A percentile compares a stretch with the other conserved stretches of the same genome.
Conservation (phyloP, 92 coral and sea anemone species). For the Virgularia gustaviana region DNA sequence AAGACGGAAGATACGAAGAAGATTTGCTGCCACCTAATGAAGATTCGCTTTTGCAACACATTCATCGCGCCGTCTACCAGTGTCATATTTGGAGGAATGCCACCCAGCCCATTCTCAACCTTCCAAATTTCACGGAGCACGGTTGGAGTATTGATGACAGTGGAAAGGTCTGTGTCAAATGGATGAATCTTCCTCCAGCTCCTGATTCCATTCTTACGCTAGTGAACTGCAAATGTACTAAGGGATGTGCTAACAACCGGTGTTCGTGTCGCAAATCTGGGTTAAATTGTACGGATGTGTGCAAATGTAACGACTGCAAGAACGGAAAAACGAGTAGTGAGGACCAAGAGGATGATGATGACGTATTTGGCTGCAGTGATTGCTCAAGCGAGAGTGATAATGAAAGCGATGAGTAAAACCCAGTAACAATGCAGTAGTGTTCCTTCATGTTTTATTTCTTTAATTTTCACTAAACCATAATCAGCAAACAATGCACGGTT, state of each 20-base stretch:
- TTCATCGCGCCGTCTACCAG: slow-evolving; percentile 30
- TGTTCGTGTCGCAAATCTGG: slow-evolving; percentile 23
- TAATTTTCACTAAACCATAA: no score
- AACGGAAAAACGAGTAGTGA: slow-evolving; percentile 13
- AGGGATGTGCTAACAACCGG: slow-evolving; percentile 40
- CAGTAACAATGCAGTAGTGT: no score
- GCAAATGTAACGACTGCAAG: slow-evolving; percentile 42
- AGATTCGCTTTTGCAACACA: slow-evolving; percentile 30
- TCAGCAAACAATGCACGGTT: no score
- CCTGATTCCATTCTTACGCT: slow-evolving; percentile 37
- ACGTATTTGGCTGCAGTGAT: background rate
- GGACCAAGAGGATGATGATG: background rate
- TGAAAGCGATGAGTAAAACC: slow-evolving; percentile 7
- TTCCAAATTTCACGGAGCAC: slow-evolving; percentile 38
- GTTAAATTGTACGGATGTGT: slow-evolving; percentile 34
- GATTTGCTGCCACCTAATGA: slow-evolving; percentile 38
- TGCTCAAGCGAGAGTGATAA: background rate
- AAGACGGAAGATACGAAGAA: slow-evolving; percentile 33
- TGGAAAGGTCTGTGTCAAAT: slow-evolving; percentile 32
- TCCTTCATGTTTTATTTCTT: no score
- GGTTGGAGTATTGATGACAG: slow-evolving; percentile 26
- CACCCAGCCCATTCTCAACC: slow-evolving; percentile 27
- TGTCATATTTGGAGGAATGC: slow-evolving; percentile 43
- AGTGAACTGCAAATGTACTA: slow-evolving; percentile 35
- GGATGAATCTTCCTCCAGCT: slow-evolving; percentile 46